Base-by-base conservation (phyloP, 2,113 vertebrate genomes). In the Prunella himalayana region DNA sequence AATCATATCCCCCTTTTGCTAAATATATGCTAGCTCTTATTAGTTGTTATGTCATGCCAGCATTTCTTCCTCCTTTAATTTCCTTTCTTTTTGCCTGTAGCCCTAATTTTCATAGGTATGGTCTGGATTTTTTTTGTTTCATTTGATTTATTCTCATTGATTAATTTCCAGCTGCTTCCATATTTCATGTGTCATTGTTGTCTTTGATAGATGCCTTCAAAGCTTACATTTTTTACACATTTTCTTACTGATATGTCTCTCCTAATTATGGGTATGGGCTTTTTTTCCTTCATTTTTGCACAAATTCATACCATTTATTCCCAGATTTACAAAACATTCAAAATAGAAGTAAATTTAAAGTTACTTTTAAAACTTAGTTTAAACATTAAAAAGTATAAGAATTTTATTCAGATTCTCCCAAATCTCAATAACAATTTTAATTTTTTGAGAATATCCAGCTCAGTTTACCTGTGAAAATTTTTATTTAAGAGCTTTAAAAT, bases 151-250 rank as follows among this genome's bases (percentile, higher is more conserved):
- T 71, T 94, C 31, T 72, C 37, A 61, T 31, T 85, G 53, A 82
- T 94, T 92, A 92, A 91, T 92, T 91, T 96, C 81, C 65, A 80
- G 35, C 69, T 95, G 61, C 79, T 94, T 94, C 60, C 35, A n/a
- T 89, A 90, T 90, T 92, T 79, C 63, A 50, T 57, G 28, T 91
- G 39, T 50, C 77, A 49, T 33, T 64, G 61, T 7, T 57, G 28
- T 68, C 69, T 91, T 72, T 90, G 61, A 90, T 69, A 79, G 25
- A 25, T 82, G 54, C 39, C 54, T 79, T 87, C 63, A 89, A 23
- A 82, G 2, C 8, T 54, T 47, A 33, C 2, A 14, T 37, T 69
- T 91, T 88, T 85, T 42, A 42, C 17, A 77, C 7, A 28, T 81
- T 64, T 75, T 53, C 16, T 61, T 72, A 33, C 14, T 57, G 19